A percentile compares a stretch with the other conserved stretches of the same genome.
Conservation (phyloP, 2,888 invertebrate genomes). For the Tryphoninae sp. region DNA sequence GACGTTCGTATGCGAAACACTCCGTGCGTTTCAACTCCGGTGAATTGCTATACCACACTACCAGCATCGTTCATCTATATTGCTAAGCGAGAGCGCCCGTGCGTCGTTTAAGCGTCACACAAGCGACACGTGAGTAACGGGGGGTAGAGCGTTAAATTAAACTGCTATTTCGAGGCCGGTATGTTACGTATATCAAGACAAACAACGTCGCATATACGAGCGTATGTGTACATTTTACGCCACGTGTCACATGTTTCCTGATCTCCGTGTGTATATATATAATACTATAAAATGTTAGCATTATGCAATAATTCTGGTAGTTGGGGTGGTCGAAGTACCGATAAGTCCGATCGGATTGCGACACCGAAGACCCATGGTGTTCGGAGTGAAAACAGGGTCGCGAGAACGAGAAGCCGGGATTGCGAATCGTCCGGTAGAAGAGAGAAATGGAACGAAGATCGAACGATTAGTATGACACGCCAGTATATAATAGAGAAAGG, state of each 20-base stretch:
- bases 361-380: too few relatives aligned
- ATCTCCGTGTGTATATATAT: conserved; percentile 9
- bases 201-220: background rate
- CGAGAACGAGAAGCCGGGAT: background rate
- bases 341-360: conserved; percentile 23
- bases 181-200: conserved; percentile 13
- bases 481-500: conserved; percentile 12
- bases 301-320: conserved; percentile 26
- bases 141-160: conserved; percentile 62
- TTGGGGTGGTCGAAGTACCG: conserved; percentile 21
- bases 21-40: background rate
- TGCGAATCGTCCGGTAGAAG: conserved; percentile 6
- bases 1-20: conserved; percentile 24
- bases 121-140: conserved; percentile 60
- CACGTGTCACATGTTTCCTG: background rate
- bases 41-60: background rate
- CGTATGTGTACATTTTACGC: background rate
- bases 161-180: conserved; percentile 44
- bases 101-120: conserved; percentile 37
- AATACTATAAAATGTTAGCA: conserved; percentile 6
- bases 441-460: conserved; percentile 35
- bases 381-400: background rate
- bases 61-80: background rate
- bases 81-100: background rate
- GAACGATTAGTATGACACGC: conserved; percentile 2